Base-by-base conservation (phyloP, 2,113 vertebrate species). In the Telmatochromis sp. region DNA sequence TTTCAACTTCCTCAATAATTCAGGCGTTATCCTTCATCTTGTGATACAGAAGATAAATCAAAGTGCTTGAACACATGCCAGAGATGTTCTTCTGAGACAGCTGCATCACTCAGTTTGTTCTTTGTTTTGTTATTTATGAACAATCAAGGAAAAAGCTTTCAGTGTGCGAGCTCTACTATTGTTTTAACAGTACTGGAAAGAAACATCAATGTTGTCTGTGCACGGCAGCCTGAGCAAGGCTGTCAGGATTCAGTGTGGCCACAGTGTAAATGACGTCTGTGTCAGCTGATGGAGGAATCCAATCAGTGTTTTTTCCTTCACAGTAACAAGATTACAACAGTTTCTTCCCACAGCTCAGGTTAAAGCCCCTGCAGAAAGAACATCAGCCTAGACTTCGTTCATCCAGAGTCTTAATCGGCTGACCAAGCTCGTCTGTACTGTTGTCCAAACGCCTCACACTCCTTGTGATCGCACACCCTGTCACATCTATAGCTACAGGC, bases 381-480 rank as follows among this genome's bases (percentile, higher is more conserved):
- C 60, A 65, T 35, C 31, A 65, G 12, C 13, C 37, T 14, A 4
- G n/a, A 58, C 57, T 17, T 31, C 1, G 8, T 31, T 31, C 26
- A 31, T 31, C 15, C 26, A 4, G 55, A 28, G 26, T 17, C 37
- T 0, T 73, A 42, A 45, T 68, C 0, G 0, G 65, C 65, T 26
- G 57, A 23, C 65, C 37, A 4, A 6, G 37, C 35, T 71, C 35
- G 37, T 23, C 63, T 0, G 3, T 21, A 68, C 33, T 21, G 35
- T 65, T 35, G 60, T 35, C 19, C 63, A 21, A 14, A 71, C 1
- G 3, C 7, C n/a, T 23, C n/a, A 23, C 63, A 9, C n/a, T 40
- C 63, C 11, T 28, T 0, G 1, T 15, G 26, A 58, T 9, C 13
- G 13, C 55, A 58, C 26, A 3, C 1, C 26, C 7, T 0, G 26